Evolutionary conservation across 2,797 vertebrate species (phyloP), one percentile per base, ranked within the genome.

Genomic region (Phoxinus dragarum): DNA sequence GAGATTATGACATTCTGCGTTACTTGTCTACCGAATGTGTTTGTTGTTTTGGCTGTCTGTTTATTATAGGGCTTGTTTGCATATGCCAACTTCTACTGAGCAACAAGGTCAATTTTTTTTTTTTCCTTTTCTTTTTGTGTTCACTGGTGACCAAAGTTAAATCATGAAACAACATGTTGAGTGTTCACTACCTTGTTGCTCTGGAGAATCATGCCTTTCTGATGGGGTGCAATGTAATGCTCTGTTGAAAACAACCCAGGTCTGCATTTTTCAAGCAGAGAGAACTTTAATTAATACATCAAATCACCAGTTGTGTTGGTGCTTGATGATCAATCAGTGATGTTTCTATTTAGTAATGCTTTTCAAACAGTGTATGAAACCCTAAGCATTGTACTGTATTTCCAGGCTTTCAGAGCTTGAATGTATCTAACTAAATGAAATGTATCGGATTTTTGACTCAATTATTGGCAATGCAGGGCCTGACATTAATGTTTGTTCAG

Each of bases 171-270:
- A 27, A 47, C 36, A 40, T 27, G 16, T 81, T n/a, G 6, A 82
- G 68, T 81, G 27, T 36, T 82, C 47, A 69, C 47, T 69, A 40
- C 5, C 81, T 76, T 76, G 81, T 83, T 83, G 72, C 82, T 54
- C 59, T 66, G 19, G 7, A 73, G 42, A 76, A 76, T 54, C 0
- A 54, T 19, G 44, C 61, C 47, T 84, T 84, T 67, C 61, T 42
- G 44, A 76, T 67, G 59, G 72, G 14, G 59, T 83, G 23, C 34
- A 34, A 12, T 75, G 44, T 83, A 83, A 76, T 40, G 61, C 44
- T 27, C 81, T 38, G 81, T 31, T 66, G 21, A 83, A 76, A 49
- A 67, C 31, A 40, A 68, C 40, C 21, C 59, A 44, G 59, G 21
- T 81, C 40, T 73, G 40, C 42, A 27, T 75, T 47, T 83, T 59